phyloP scores from a whole-genome alignment of 2,888 invertebrate species.

The Itoplectis maculator region DNA sequence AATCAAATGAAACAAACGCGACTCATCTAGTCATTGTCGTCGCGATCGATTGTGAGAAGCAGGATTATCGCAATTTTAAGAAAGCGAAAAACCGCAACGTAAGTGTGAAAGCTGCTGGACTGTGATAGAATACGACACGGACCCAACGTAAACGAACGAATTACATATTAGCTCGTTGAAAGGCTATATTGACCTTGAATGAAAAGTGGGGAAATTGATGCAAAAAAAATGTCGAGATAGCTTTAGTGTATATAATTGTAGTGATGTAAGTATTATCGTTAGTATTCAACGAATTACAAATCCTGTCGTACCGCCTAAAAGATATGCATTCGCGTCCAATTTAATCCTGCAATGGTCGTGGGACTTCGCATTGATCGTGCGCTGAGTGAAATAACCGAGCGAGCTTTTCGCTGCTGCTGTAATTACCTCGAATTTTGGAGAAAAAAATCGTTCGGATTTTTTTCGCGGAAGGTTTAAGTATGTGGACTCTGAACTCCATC shows the following conservation, averaged over 20 bases:
- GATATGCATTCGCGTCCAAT: constrained; percentile 41
- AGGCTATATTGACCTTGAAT: constrained; percentile 19
- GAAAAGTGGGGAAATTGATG: constrained; percentile 1
- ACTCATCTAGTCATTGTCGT: constrained; percentile 18
- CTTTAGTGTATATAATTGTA: constrained; percentile 47
- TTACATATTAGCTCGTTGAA: constrained; percentile 33
- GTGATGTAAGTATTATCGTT: constrained; percentile 33
- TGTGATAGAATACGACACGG: constrained; percentile 60
- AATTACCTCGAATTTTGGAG: constrained; percentile 12
- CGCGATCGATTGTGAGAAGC: not conserved
- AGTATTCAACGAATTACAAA: constrained; percentile 48
- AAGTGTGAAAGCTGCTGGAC: constrained; percentile 53
- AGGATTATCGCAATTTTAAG: not conserved
- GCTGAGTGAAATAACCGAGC: constrained; percentile 34
- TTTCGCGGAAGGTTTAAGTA: not conserved
- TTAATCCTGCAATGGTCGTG: constrained; percentile 14
- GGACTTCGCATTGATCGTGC: constrained; percentile 45
- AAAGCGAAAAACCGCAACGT: not conserved
- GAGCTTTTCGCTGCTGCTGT: constrained; percentile 17
- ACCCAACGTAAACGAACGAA: constrained; percentile 41
- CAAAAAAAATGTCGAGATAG: constrained; percentile 23
- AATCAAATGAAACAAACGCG: constrained; percentile 10
- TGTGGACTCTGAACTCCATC: not conserved
- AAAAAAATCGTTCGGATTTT: constrained; percentile 8
- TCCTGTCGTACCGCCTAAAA: constrained; percentile 31